Conservation (phyloP, 2,888 invertebrate species). For the Cerastis leucographa region DNA sequence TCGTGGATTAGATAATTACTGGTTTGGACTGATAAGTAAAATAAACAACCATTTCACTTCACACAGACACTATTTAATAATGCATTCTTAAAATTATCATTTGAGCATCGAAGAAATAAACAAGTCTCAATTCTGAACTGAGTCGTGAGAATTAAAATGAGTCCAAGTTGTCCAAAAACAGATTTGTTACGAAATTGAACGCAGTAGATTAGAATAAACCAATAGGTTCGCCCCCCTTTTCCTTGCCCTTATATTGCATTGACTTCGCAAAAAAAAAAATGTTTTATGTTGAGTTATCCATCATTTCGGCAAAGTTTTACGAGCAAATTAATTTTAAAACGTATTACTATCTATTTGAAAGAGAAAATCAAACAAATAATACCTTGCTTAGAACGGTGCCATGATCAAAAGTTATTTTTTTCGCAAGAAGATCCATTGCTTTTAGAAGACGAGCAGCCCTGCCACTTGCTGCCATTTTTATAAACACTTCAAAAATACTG, state of each 20-base stretch:
- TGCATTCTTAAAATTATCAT: neutral
- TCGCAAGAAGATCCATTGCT: conserved; percentile 63
- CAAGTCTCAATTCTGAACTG: neutral
- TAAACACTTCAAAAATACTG: neutral
- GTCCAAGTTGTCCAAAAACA: neutral
- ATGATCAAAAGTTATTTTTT: conserved; percentile 68
- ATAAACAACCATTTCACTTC: neutral
- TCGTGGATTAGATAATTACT: neutral
- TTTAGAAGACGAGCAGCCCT: conserved; percentile 71
- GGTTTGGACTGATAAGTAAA: neutral
- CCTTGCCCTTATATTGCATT: neutral
- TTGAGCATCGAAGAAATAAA: neutral
- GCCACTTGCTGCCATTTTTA: conserved; percentile 56
- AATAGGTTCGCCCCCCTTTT: neutral
- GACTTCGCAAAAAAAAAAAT: neutral
- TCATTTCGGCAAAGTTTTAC: neutral
- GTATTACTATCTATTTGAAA: neutral
- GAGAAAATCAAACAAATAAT: conserved; percentile 1
- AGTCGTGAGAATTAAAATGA: too few species aligned
- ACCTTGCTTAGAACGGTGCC: conserved; percentile 72
- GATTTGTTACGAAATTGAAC: neutral
- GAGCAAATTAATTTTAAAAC: neutral
- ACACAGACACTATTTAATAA: neutral
- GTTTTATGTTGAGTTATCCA: neutral
- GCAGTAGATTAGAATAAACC: neutral